Base-by-base conservation (phyloP, 2,888 invertebrate species). In the Mythimna impura region DNA sequence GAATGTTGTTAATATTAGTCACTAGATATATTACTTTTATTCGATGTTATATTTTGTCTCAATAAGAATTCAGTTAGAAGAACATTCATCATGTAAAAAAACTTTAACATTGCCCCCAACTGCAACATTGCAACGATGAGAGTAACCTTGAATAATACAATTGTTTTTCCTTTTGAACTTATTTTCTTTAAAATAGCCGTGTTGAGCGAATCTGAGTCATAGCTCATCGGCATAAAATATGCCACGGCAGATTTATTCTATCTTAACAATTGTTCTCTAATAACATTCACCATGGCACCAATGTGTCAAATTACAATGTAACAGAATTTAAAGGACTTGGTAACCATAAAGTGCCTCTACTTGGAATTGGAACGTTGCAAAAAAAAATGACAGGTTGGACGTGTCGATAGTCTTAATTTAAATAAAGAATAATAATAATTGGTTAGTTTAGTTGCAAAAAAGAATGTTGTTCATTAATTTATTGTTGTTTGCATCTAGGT, bases 401-500 rank as follows among this genome's bases (percentile, higher is more conserved):
- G n/a, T 68, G 52, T 68, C 52, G n/a, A 52, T 47, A 36, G 54
- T 62, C 50, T 50, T 57, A 40, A 78, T 75, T 71, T 69, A 52
- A 76, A 75, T 74, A 76, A 50, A 66, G 66, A 77, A 73, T 30
- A 36, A 40, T 58, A 76, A 73, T 43, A 52, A 76, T 43, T 3
- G 34, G 8, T 8, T 60, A n/a, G 9, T 25, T 47, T 5, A 1
- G 25, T 3, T 0, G 17, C 36, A 36, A 30, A 43, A 47, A 66
- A n/a, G n/a, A 6, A 34, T 22, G 2, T 17, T 9, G 43, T 77
- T 30, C 43, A 77, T 77, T 54, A 12, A 76, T 68, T 77, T 36
- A 74, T 47, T 36, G 4, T 71, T 22, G 1, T 47, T 34, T 71
- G n/a, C 58, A 25, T 36, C 87, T 87, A 98, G 97, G 98, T 98